Evolutionary conservation across 2,888 invertebrate species (phyloP).

Genomic region (Formica aserva): DNA sequence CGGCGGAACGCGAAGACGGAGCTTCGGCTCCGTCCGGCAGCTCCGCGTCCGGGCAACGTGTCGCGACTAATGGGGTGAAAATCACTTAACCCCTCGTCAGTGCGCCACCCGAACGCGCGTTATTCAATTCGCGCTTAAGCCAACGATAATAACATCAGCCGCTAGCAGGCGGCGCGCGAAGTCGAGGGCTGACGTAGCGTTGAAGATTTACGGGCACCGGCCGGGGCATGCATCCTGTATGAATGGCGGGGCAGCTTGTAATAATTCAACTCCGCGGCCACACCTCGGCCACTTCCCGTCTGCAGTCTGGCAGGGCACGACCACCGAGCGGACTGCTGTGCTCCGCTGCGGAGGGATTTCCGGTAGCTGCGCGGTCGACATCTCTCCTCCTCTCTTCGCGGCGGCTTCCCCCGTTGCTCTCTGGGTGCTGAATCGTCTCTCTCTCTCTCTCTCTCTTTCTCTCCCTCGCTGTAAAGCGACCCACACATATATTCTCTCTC

Average conservation of each 20-base stretch:
- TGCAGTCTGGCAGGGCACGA: constrained; percentile 79
- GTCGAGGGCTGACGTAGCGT: constrained; percentile 81
- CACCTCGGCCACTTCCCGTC: constrained; percentile 85
- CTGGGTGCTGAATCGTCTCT: neutral
- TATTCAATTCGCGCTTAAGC: constrained; percentile 81
- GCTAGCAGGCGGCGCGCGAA: constrained; percentile 73
- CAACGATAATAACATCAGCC: constrained; percentile 83
- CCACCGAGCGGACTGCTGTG: constrained; percentile 76
- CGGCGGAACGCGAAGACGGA: constrained; percentile 23
- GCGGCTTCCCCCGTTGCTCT: constrained; percentile 15
- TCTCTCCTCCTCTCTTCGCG: constrained; percentile 68
- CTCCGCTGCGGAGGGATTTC: constrained; percentile 78
- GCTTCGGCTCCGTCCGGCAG: constrained; percentile 40
- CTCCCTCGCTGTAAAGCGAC: constrained; percentile 38
- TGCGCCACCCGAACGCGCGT: constrained; percentile 74
- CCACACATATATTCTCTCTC: neutral
- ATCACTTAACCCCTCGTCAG: constrained; percentile 80
- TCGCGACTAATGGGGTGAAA: constrained; percentile 78
- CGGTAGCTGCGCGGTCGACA: constrained; percentile 81
- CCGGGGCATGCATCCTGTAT: constrained; percentile 83
- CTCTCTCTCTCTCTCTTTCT: constrained; percentile 57
- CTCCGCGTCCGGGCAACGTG: constrained; percentile 43
- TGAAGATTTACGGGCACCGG: constrained; percentile 83
- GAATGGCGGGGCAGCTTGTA: constrained; percentile 84
- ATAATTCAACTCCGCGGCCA: constrained; percentile 85